phyloP scores from a whole-genome alignment of 2,797 vertebrate genomes.

The Pseudopleuronectes americanus region DNA sequence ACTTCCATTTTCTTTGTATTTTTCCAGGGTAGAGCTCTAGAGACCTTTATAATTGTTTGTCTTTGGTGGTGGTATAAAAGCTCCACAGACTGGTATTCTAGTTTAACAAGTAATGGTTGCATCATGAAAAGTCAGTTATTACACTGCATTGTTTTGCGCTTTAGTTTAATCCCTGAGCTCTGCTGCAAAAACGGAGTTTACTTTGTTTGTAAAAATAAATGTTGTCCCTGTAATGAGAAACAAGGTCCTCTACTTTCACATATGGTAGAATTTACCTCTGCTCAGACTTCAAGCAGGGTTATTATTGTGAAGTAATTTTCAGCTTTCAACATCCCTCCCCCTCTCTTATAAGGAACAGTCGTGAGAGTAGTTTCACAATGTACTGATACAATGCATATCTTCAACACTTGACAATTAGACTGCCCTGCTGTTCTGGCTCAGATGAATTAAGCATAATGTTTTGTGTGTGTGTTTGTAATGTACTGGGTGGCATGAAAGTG shows the following conservation, averaged over 20 bases:
- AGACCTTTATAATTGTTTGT: not conserved
- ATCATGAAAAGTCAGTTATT: constrained; percentile 15
- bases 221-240: constrained; percentile 58
- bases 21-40: constrained; percentile 23
- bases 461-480: not conserved
- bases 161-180: constrained; percentile 32
- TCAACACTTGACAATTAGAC: not conserved
- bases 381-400: not conserved
- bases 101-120: constrained; percentile 24
- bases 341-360: constrained; percentile 13
- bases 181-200: constrained; percentile 42
- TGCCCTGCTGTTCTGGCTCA: not conserved
- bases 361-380: constrained; percentile 11
- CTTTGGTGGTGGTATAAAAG: not conserved
- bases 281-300: constrained; percentile 46
- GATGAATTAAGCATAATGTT: not conserved
- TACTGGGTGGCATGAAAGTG: not conserved
- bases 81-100: not conserved
- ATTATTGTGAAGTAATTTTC: constrained; percentile 45
- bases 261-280: constrained; percentile 66
- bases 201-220: constrained; percentile 6
- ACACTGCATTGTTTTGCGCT: constrained; percentile 5
- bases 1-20: no score
- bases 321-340: constrained; percentile 11
- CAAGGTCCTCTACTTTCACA: constrained; percentile 53